Evolutionary conservation across 2,113 vertebrate species (phyloP).

Genomic region (Pygathrix nemaeus): DNA sequence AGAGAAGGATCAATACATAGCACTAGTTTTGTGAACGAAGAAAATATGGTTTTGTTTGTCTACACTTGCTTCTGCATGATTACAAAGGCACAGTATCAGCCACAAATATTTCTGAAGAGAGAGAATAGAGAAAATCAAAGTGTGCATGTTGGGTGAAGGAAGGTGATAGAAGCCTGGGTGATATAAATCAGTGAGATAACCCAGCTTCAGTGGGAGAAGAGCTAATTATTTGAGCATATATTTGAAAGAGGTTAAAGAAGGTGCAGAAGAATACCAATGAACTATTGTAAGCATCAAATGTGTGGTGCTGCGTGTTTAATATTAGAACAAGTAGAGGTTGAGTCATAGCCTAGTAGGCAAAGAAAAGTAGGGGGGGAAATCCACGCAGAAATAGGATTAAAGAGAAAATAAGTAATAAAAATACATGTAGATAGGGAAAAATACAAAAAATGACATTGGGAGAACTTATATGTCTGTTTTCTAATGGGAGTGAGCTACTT

Average conservation of each 20-base stretch:
- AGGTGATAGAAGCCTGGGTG: background rate
- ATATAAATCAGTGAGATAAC: slow-evolving; percentile 32
- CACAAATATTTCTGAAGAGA: slow-evolving; percentile 17
- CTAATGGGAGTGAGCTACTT: background rate
- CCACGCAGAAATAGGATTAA: background rate
- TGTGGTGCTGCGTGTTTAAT: background rate
- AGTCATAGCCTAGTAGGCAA: background rate
- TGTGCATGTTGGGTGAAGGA: background rate
- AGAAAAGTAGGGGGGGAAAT: background rate
- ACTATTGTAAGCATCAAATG: background rate
- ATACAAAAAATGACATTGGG: background rate
- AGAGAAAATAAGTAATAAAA: background rate
- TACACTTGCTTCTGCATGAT: slow-evolving; percentile 28
- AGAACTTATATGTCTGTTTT: background rate
- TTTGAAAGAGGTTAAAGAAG: background rate
- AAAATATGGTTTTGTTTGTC: slow-evolving; percentile 32
- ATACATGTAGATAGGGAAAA: background rate
- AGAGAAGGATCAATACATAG: slow-evolving; percentile 1
- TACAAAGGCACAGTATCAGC: background rate
- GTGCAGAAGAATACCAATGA: background rate
- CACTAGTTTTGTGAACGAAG: background rate
- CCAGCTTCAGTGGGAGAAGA: background rate
- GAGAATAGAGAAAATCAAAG: background rate
- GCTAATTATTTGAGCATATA: background rate
- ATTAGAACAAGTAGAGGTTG: background rate